phyloP scores from a whole-genome alignment of 2,888 invertebrate genomes.

The Idaea biselata region DNA sequence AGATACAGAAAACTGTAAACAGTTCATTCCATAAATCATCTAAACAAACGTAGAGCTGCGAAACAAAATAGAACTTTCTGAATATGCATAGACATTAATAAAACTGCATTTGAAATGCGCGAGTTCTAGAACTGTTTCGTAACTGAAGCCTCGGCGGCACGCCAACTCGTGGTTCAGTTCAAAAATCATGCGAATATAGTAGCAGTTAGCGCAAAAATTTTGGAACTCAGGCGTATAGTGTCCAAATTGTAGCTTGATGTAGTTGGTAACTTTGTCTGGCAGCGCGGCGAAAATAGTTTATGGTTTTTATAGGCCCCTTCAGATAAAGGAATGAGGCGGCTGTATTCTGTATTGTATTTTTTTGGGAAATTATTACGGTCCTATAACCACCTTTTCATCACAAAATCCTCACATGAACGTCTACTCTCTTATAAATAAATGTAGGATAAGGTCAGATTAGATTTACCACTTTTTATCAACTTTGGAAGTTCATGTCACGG shows the following conservation, averaged over 20 bases:
- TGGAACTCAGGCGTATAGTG: slow-evolving; percentile 45
- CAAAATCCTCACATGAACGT: too few relatives aligned
- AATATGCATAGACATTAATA: slow-evolving; percentile 67
- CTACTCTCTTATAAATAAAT: too few relatives aligned
- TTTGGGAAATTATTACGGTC: too few relatives aligned
- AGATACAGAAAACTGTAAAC: neutral
- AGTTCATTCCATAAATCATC: slow-evolving; percentile 7
- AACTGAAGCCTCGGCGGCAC: slow-evolving; percentile 52
- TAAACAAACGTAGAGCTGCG: slow-evolving; percentile 27
- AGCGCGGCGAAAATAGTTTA: neutral
- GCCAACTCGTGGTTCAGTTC: slow-evolving; percentile 55
- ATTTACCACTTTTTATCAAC: too few relatives aligned
- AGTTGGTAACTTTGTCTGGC: neutral
- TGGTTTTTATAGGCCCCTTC: neutral
- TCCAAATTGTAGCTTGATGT: slow-evolving; percentile 1
- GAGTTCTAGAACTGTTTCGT: slow-evolving; percentile 38
- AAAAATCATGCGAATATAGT: slow-evolving; percentile 60
- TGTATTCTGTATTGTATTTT: too few relatives aligned
- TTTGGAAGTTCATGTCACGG: too few relatives aligned
- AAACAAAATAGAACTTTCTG: slow-evolving; percentile 56
- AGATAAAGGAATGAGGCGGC: too few relatives aligned
- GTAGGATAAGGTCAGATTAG: too few relatives aligned
- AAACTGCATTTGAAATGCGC: slow-evolving; percentile 52
- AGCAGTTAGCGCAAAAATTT: slow-evolving; percentile 56
- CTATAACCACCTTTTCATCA: too few relatives aligned